These are phyloP conservation scores for Teleogryllus oceanicus DNA, from an alignment of 2,888 invertebrate species.

Conservation along the genomic window DNA sequence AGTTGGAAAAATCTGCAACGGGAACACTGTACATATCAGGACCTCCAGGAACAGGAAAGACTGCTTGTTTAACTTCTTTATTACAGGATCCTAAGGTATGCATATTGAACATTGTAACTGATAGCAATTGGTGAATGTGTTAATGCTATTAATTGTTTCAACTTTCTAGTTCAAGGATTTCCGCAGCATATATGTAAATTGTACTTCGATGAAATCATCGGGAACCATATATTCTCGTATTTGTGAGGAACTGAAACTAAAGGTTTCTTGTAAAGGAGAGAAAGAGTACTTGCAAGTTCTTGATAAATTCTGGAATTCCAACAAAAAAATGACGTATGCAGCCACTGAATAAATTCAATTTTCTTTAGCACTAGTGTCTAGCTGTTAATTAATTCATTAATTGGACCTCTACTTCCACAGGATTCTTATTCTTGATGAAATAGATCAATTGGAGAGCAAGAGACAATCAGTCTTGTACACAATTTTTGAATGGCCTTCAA, in stretches of 20 bases:
- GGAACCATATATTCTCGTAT: slow-evolving; percentile 75
- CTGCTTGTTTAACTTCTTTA: slow-evolving; percentile 77
- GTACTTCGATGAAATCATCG: slow-evolving; percentile 84
- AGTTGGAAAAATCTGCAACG: slow-evolving; percentile 62
- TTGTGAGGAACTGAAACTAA: slow-evolving; percentile 65
- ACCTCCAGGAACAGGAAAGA: slow-evolving; percentile 96
- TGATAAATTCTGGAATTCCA: slow-evolving; percentile 63
- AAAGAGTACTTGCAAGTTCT: slow-evolving; percentile 64
- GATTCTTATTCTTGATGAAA: slow-evolving; percentile 87
- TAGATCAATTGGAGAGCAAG: slow-evolving; percentile 85
- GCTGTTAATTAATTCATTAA: background rate
- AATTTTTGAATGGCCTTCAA: slow-evolving; percentile 89
- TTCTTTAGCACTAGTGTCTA: slow-evolving; percentile 30
- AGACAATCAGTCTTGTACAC: slow-evolving; percentile 84
- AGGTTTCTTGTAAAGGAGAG: slow-evolving; percentile 57
- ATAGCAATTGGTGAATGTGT: too few species aligned
- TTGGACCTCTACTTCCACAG: slow-evolving; percentile 46
- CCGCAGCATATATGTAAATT: slow-evolving; percentile 74
- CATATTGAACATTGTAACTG: background rate
- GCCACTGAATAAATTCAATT: background rate
- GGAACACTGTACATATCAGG: slow-evolving; percentile 92
- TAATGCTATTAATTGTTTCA: background rate
- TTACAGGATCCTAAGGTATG: slow-evolving; percentile 63
- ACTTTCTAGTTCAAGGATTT: slow-evolving; percentile 44
- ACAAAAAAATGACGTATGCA: slow-evolving; percentile 70